A percentile compares a stretch with the other conserved stretches of the same genome.
Evolutionary conservation across 1,140 invertebrate genomes (phyloP).

Genomic region (Scaptomyza montana): DNA sequence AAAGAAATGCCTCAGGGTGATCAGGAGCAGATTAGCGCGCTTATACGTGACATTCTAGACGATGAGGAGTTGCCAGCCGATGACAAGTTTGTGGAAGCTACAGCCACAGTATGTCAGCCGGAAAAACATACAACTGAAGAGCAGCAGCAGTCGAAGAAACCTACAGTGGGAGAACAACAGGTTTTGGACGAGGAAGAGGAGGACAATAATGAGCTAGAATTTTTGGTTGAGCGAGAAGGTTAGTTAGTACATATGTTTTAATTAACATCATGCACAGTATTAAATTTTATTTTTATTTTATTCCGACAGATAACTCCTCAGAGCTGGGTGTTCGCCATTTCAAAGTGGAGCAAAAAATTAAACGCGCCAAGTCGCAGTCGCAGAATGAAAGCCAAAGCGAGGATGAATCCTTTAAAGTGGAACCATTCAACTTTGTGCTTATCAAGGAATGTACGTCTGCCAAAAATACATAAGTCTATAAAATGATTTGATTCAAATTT

Average conservation of each 20-base stretch:
- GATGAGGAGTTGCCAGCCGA: constrained; percentile 39
- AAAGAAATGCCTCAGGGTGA: constrained; percentile 35
- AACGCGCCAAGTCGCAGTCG: constrained; percentile 1
- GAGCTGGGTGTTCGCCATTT: constrained; percentile 16
- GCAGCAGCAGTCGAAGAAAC: neutral
- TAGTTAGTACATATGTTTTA: neutral
- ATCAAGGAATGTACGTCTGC: constrained; percentile 59
- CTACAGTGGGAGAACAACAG: neutral
- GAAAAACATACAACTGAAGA: constrained; percentile 5
- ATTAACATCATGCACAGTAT: neutral
- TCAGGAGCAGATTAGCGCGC: constrained; percentile 56
- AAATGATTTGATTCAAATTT: no score
- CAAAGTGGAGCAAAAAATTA: constrained; percentile 8
- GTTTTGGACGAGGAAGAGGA: constrained; percentile 13
- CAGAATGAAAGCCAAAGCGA: constrained; percentile 55
- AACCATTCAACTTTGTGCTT: constrained; percentile 58
- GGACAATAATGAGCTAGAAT: constrained; percentile 39
- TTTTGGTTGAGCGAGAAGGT: constrained; percentile 56
- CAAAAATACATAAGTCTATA: neutral
- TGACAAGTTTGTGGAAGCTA: constrained; percentile 13
- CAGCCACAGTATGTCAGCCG: constrained; percentile 1
- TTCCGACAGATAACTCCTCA: constrained; percentile 15
- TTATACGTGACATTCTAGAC: constrained; percentile 55
- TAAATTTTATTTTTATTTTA: neutral
- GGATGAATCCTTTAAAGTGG: constrained; percentile 47